A percentile compares a stretch with the other conserved stretches of the same genome.
Conservation (phyloP, 2,113 vertebrate genomes). For the Ochotona curzoniae region DNA sequence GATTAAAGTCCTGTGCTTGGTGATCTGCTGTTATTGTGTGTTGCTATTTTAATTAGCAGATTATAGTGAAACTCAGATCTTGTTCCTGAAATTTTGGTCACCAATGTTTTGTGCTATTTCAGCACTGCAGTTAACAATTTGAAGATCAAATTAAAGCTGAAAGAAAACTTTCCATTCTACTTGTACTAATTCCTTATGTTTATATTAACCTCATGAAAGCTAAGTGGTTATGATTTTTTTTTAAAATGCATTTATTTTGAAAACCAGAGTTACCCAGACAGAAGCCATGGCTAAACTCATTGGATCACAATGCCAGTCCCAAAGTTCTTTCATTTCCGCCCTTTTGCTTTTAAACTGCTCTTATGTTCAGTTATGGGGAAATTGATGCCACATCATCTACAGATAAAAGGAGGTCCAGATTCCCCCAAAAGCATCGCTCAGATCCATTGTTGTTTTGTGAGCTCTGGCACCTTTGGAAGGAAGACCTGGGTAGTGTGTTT, state of each 20-base stretch:
- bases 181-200: neutral
- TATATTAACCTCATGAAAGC: neutral
- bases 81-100: constrained; percentile 53
- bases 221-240: too few relatives aligned
- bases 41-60: constrained; percentile 76
- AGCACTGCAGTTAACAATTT: neutral
- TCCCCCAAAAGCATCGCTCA: neutral
- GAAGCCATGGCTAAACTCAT: too few relatives aligned
- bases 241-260: too few relatives aligned
- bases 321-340: neutral
- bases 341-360: neutral
- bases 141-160: neutral
- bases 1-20: neutral
- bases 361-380: neutral
- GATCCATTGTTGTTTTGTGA: too few relatives aligned
- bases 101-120: neutral
- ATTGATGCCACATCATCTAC: neutral
- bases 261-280: too few relatives aligned
- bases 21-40: neutral
- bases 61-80: constrained; percentile 70
- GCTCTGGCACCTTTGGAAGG: too few relatives aligned
- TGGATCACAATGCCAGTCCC: too few relatives aligned
- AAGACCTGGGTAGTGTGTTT: too few relatives aligned
- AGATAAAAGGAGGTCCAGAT: neutral
- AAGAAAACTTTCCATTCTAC: neutral